Conservation (phyloP, 2,888 invertebrate genomes). For the Ophraella communa region DNA sequence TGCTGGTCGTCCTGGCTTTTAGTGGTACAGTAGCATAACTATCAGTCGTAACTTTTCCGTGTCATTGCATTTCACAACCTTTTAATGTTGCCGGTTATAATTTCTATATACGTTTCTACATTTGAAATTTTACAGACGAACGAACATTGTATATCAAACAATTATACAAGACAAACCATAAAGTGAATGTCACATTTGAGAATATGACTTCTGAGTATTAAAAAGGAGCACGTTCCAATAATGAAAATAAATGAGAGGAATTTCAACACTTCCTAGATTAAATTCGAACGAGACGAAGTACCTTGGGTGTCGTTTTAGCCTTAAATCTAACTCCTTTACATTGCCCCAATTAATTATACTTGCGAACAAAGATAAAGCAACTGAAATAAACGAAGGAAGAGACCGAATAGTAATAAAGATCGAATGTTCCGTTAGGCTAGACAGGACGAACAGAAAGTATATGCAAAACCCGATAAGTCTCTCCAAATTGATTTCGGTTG, state of each 20-base stretch:
- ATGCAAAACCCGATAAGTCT: not conserved
- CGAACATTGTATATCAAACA: not conserved
- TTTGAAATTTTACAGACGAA: not conserved
- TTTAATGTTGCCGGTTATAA: not conserved
- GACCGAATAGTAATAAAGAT: slow-evolving; percentile 23
- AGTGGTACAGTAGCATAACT: not conserved
- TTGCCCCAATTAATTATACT: slow-evolving; percentile 28
- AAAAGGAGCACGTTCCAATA: slow-evolving; percentile 16
- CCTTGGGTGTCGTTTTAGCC: slow-evolving; percentile 25
- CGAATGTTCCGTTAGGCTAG: slow-evolving; percentile 8
- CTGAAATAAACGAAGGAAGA: slow-evolving; percentile 22
- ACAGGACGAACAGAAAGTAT: not conserved
- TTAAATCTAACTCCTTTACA: slow-evolving; percentile 27
- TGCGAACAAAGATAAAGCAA: slow-evolving; percentile 24
- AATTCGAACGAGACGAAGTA: slow-evolving; percentile 22
- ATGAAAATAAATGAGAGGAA: slow-evolving; percentile 19
- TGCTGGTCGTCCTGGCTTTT: not conserved
- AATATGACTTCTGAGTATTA: slow-evolving; percentile 13
- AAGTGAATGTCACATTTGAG: slow-evolving; percentile 14
- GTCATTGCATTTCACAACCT: not conserved
- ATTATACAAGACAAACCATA: not conserved
- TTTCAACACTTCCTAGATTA: slow-evolving; percentile 26
- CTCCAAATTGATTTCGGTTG: not conserved
- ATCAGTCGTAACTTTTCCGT: not conserved
- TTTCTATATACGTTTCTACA: not conserved